Base-by-base conservation (phyloP, 1,140 invertebrate species). In the Danaus melanippus region DNA sequence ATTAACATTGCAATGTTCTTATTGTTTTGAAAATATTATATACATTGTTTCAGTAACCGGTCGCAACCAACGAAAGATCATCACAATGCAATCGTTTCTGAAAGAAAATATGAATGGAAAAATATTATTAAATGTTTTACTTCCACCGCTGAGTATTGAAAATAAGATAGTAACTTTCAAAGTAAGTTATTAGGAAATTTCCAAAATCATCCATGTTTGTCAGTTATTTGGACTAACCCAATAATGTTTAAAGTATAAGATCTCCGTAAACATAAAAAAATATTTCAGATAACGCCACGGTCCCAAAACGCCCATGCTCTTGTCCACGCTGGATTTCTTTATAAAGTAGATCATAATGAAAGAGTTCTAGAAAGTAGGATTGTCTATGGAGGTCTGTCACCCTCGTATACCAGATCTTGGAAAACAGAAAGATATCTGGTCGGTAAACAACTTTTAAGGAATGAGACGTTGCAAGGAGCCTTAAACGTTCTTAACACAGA, bases 381-480 rank as follows among this genome's bases (percentile, higher is more conserved):
- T 39, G 87, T 90, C 10, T 92, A 88, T 64, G 91, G 93, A 10
- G 93, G 92, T 39, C 92, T 95, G 12, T 89, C 88, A 56, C 83
- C 90, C 9, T 65, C 88, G 10, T 95, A 94, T 67, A 84, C 88
- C 6, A 92, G 92, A 4, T 93, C 94, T 77, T 44, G 9, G 4
- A 55, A 55, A 40, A 75, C 75, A 15, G 74, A 80, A 59, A 66
- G 74, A 12, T 92, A 79, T 69, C 67, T 95, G 1, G 42, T 74
- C 5, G 90, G 90, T 0, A 88, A 89, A 60, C 63, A 72, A 12
- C 60, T 90, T 8, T 86, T 91, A 8, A 54, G 10, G 9, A 87
- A 89, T 60, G 66, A 71, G 39, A 71, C 88, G 0, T 58, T 90
- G 0, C 81, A 87, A 59, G 60, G 67, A 9, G 90, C 91, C 1